These are phyloP conservation scores for Augochlorella aurata DNA, from an alignment of 2,888 invertebrate genomes.

Conservation along the genomic window DNA sequence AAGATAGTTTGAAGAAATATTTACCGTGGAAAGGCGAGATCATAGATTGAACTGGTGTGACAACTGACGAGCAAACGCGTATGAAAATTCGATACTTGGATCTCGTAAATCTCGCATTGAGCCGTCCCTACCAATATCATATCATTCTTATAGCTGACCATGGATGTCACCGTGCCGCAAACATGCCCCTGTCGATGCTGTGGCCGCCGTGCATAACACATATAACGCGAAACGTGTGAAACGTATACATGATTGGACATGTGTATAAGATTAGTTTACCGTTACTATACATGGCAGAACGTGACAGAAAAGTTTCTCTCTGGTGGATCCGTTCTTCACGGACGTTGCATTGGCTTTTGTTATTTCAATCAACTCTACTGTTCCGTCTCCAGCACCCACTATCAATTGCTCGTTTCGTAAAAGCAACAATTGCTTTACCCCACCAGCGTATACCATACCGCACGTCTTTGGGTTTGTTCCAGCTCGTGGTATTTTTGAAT, in stretches of 20 bases:
- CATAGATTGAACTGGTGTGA: constrained; percentile 91
- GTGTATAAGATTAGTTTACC: constrained; percentile 71
- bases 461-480: constrained; percentile 83
- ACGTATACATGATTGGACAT: neutral
- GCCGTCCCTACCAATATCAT: constrained; percentile 90
- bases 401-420: constrained; percentile 86
- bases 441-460: constrained; percentile 85
- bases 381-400: constrained; percentile 94
- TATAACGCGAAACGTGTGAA: neutral
- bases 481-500: constrained; percentile 84
- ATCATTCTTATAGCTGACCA: constrained; percentile 85
- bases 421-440: constrained; percentile 86
- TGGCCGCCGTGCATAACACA: constrained; percentile 22
- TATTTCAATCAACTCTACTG: constrained; percentile 87
- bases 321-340: constrained; percentile 24
- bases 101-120: constrained; percentile 90
- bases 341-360: constrained; percentile 19
- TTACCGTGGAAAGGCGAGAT: constrained; percentile 92
- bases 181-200: constrained; percentile 84
- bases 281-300: constrained; percentile 80
- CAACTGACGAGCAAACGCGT: constrained; percentile 90
- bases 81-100: constrained; percentile 87
- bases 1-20: constrained; percentile 58
- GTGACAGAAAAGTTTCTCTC: constrained; percentile 62
- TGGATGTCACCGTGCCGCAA: constrained; percentile 88